Base-by-base conservation (phyloP, 2,888 invertebrate genomes). In the Ommatoiulus sabulosus region DNA sequence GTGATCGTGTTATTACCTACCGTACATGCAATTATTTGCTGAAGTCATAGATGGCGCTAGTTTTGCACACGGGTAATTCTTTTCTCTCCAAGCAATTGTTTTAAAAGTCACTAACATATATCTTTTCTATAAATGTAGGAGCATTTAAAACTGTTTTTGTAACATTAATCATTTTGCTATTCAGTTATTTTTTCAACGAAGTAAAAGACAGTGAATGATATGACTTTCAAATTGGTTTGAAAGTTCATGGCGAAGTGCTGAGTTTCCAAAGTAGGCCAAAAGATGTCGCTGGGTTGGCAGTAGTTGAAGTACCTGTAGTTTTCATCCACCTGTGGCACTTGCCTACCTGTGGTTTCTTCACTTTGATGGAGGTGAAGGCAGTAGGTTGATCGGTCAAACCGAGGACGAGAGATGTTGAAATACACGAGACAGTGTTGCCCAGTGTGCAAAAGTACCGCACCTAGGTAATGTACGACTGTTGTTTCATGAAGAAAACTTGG, bases 241-340 rank as follows among this genome's bases (percentile, higher is more conserved):
- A 35, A 35, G 35, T 35, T 35, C 35, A 35, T 35, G 48, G 8
- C 7, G 48, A 48, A 12, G 52, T 57, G 57, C n/a, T n/a, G 57
- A 57, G 57, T 57, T 35, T 57, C 57, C 57, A 57, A 57, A 57
- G 57, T 57, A 57, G 57, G 57, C 57, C 57, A 57, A 57, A 57
- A 57, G 57, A 57, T 57, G 57, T n/a, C 57, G 57, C 57, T 57
- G 57, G 57, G 57, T 3, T 57, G n/a, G n/a, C 57, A 57, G 7
- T n/a, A n/a, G 57, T 57, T 57, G 57, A 57, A n/a, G 57, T 57
- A 57, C 57, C 57, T 57, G 57, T n/a, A 17, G 17, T 6, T 57
- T 57, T 7, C n/a, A 57, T 57, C n/a, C 57, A 57, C 57, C 57
- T 57, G 57, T 57, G n/a, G 57, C 7, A 57, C 57, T 7, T n/a